phyloP scores from a whole-genome alignment of 1,140 invertebrate genomes.

The Matsumurasca onukii region DNA sequence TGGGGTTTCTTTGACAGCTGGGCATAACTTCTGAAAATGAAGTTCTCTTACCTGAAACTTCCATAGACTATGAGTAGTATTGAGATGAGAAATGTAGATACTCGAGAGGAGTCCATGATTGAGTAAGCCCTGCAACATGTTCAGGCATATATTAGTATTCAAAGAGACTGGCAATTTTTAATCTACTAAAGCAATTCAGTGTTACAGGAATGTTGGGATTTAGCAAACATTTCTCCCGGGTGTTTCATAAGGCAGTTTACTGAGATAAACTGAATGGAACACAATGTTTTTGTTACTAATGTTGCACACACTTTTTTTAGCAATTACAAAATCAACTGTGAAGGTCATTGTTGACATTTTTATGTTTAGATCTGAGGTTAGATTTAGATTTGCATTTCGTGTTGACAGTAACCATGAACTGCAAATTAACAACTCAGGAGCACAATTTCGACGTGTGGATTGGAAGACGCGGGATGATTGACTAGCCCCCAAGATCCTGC shows the following conservation, averaged over 20 bases:
- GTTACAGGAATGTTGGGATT: not conserved
- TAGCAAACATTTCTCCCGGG: too few species aligned
- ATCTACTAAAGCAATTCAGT: not conserved
- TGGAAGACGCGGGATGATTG: too few species aligned
- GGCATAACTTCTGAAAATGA: too few species aligned
- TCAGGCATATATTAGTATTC: not conserved
- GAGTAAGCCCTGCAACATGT: conserved; percentile 74
- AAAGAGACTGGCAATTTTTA: not conserved
- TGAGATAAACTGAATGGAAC: too few species aligned
- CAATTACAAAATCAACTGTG: not conserved
- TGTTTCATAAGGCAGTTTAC: too few species aligned
- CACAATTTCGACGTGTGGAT: too few species aligned
- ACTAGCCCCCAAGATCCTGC: too few species aligned
- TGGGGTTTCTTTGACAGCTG: too few species aligned
- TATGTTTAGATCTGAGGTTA: not conserved
- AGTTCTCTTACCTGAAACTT: conserved; percentile 69
- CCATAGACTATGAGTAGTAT: conserved; percentile 97
- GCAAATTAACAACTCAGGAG: too few species aligned
- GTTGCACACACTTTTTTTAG: not conserved
- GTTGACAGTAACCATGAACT: too few species aligned
- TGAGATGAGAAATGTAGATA: conserved; percentile 96
- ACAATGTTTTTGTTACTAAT: not conserved
- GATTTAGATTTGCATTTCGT: too few species aligned
- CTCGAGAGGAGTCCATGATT: conserved; percentile 94
- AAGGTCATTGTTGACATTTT: too few species aligned